phyloP scores from a whole-genome alignment of 2,113 vertebrate species.

The Rutilus rutilus region DNA sequence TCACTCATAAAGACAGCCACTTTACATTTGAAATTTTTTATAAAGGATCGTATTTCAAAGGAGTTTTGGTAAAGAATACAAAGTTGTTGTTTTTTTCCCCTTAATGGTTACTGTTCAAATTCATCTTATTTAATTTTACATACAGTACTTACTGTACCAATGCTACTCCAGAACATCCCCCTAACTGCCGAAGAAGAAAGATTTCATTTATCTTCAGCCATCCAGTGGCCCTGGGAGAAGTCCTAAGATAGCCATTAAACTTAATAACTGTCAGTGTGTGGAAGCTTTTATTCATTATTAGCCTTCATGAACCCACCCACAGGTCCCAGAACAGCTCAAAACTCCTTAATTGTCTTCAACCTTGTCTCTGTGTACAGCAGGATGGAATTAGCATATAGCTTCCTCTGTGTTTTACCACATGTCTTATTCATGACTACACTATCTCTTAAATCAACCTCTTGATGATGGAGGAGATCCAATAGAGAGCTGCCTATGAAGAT shows the following conservation, averaged over 20 bases:
- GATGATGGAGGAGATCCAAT: not conserved
- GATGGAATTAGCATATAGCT: constrained; percentile 16
- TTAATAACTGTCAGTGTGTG: constrained; percentile 32
- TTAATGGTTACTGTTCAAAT: not conserved
- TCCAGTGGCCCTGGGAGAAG: constrained; percentile 26
- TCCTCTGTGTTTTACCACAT: not conserved
- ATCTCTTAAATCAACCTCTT: constrained; percentile 16
- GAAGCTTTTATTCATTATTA: constrained; percentile 34
- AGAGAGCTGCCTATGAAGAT: not conserved
- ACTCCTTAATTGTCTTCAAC: constrained; percentile 9
- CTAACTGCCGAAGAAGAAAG: not conserved
- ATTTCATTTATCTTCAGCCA: constrained; percentile 30
- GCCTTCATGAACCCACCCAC: constrained; percentile 11
- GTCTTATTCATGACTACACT: constrained; percentile 25
- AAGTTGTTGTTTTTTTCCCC: not conserved
- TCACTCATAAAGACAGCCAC: not conserved
- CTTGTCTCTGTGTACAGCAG: not conserved
- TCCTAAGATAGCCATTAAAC: constrained; percentile 33
- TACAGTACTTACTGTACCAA: too few relatives aligned
- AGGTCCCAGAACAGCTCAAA: constrained; percentile 18
- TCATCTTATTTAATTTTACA: not conserved
- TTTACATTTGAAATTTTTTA: not conserved
- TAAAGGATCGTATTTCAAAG: not conserved
- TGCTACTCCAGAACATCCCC: not conserved
- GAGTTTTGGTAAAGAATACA: not conserved